Evolutionary conservation across 2,888 invertebrate genomes (phyloP).

Genomic region (Oscheius onirici): DNA sequence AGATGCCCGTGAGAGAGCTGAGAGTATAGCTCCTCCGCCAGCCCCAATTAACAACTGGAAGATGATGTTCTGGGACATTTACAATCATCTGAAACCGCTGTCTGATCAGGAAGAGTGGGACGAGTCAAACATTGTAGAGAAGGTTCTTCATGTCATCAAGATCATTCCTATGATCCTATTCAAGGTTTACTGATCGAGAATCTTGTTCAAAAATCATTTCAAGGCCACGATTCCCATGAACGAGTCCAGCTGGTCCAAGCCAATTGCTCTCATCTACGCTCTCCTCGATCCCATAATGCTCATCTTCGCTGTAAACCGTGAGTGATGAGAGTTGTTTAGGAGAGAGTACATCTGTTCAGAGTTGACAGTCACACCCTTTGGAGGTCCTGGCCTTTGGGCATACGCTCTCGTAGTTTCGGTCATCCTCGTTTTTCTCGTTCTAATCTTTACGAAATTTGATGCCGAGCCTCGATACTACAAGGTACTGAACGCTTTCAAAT

Average conservation of each 20-base stretch:
- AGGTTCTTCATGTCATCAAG: conserved; percentile 16
- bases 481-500: conserved; percentile 32
- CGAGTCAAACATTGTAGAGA: conserved; percentile 24
- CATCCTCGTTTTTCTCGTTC: conserved; percentile 45
- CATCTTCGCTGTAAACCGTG: conserved; percentile 59
- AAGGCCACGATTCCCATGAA: conserved; percentile 77
- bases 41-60: conserved; percentile 21
- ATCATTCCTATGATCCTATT: conserved; percentile 76
- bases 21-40: conserved; percentile 35
- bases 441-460: conserved; percentile 49
- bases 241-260: conserved; percentile 76
- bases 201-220: too few relatives aligned
- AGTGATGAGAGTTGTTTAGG: conserved; percentile 21
- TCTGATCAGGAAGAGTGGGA: conserved; percentile 28
- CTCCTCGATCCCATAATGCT: conserved; percentile 73
- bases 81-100: conserved; percentile 18
- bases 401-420: conserved; percentile 56
- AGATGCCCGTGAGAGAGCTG: conserved; percentile 52
- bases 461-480: conserved; percentile 58
- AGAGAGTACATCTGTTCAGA: not conserved
- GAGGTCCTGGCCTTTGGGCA: conserved; percentile 44
- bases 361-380: conserved; percentile 5
- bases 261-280: conserved; percentile 76
- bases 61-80: conserved; percentile 25
- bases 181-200: too few relatives aligned